Base-by-base conservation (phyloP, 2,888 invertebrate genomes). In the Xylota sylvarum region DNA sequence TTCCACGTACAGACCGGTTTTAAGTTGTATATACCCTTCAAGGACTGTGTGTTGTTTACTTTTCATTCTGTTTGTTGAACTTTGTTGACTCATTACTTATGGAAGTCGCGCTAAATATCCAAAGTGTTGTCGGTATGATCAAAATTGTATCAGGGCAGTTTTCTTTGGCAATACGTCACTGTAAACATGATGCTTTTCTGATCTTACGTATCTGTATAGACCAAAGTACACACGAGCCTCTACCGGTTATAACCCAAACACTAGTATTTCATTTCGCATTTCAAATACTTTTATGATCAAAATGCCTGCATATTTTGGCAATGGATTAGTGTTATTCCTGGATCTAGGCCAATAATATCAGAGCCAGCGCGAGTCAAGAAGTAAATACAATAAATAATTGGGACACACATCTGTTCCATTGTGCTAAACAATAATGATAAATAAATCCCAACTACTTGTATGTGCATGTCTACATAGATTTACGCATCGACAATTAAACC, bases 331-430 rank as follows among this genome's bases (percentile, higher is more conserved):
- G 23, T 60, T 37, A n/a, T 58, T 62, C 52, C 60, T 81, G 80
- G 80, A 81, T 74, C 43, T 27, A 74, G 60, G 73, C 73, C 73
- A 80, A 80, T 35, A 48, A 50, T n/a, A 7, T 5, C n/a, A 46
- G 43, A 55, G 40, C n/a, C n/a, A n/a, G n/a, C n/a, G n/a, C n/a
- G n/a, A n/a, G n/a, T 35, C 48, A 32, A 80, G 19, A 56, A 43
- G 43, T 67, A 37, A 58, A 48, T 4, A 14, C 72, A 40, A 43
- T 65, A 74, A 81, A 74, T 60, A 81, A 67, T 74, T 73, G 73
- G 60, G 50, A 10, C 73, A 52, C 58, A 73, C 73, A 81, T 74
- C 73, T 65, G 72, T 12, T 37, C 9, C 73, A 58, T 58, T 72
- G 17, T 56, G 6, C 23, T 7, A n/a, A 9, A 12, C 30, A n/a